Percentiles rank a stretch among this genome's conserved stretches.
Conservation (phyloP, 2,113 vertebrate genomes). For the Patagioenas fasciata region DNA sequence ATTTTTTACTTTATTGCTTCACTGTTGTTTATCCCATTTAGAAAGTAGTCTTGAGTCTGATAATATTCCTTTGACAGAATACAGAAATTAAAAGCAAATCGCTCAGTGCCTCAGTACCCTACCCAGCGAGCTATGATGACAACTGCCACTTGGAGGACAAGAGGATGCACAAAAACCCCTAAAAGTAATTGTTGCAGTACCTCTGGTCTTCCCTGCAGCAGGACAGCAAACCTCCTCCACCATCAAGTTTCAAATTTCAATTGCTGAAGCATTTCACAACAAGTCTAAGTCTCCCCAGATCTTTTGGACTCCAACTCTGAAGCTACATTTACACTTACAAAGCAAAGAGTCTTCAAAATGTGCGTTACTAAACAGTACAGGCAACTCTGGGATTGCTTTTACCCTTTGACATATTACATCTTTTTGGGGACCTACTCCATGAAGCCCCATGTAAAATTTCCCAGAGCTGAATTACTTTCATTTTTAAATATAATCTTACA, state of each 20-base stretch:
- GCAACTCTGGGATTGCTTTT: neutral
- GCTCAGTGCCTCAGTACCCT: neutral
- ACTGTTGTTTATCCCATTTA: neutral
- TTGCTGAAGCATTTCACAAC: neutral
- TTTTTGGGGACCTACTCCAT: neutral
- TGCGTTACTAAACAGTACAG: neutral
- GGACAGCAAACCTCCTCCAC: neutral
- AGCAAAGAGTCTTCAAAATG: neutral
- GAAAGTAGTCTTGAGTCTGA: neutral
- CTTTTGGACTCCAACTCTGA: neutral
- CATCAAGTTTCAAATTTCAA: neutral
- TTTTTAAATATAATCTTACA: neutral
- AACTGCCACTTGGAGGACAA: neutral
- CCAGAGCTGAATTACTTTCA: neutral
- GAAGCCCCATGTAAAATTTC: neutral
- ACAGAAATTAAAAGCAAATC: neutral
- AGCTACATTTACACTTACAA: neutral
- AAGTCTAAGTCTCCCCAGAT: neutral
- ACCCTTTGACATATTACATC: neutral
- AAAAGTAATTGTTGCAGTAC: neutral
- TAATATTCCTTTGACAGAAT: neutral
- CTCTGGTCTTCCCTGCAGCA: neutral
- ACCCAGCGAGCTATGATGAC: fast-evolving
- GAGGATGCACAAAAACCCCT: neutral
- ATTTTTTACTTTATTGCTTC: neutral